Base-by-base conservation (phyloP, 2,113 vertebrate genomes). In the Pomatostomus ruficeps region DNA sequence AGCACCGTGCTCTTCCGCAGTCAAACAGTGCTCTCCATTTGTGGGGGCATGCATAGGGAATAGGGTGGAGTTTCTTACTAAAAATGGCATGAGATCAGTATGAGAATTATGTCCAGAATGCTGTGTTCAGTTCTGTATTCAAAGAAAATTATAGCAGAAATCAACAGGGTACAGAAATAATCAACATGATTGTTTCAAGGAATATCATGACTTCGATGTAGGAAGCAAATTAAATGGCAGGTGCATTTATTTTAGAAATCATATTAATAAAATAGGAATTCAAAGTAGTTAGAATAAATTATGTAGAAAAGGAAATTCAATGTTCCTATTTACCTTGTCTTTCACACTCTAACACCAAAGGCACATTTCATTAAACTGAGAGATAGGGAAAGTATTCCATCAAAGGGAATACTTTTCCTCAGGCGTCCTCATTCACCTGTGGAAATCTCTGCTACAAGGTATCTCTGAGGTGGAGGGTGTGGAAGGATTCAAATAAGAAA, bases 191-290 rank as follows among this genome's bases (percentile, higher is more conserved):
- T 74, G 29, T 93, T 94, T 91, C 87, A 87, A 95, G 83, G 67
- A 71, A 70, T 89, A 93, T 70, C 71, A 61, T 73, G 75, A 46
- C 17, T 89, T 88, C 68, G 14, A 70, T 83, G 62, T 65, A 81
- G 77, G 58, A 86, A 89, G 82, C 11, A 35, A 96, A 84, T 93
- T 77, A 97, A 95, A 95, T 71, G 24, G 13, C 75, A 90, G 77
- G 83, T 93, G 67, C 93, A 62, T 95, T 95, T 96, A 90, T 86
- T 96, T 93, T 93, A 95, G 77, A 94, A 95, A 94, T 79, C 35
- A 67, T 61, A 45, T 74, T 66, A 94, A 81, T 93, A 95, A 95
- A 94, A 91, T 35, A 54, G 78, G 42, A 20, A 62, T 90, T 79
- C 71, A 84, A 94, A 96, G 89, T 70, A 91, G 78, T 72, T 88